Conservation (phyloP, 35 echinoderm and acorn worm genomes). For the Hemicentrotus pulcherrimus region DNA sequence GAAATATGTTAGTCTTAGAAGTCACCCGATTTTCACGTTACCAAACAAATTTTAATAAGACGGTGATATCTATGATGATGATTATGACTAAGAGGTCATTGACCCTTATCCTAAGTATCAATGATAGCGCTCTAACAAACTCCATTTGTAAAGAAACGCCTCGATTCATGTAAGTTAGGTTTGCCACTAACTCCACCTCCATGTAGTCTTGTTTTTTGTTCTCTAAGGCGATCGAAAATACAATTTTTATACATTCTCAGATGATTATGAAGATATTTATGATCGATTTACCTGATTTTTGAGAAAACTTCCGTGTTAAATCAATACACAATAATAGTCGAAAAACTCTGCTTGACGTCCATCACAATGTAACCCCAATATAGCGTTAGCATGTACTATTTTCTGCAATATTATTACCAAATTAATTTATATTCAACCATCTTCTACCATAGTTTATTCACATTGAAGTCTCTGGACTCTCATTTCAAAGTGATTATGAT, state of each 20-base stretch:
- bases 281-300: background rate
- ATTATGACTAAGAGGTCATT: constrained; percentile 47
- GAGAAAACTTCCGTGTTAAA: background rate
- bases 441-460: no score
- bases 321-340: no score
- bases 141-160: background rate
- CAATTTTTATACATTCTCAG: background rate
- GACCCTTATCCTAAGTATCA: background rate
- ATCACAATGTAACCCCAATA: no score
- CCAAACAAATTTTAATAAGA: background rate
- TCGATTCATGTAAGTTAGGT: background rate
- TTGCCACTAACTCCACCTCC: background rate
- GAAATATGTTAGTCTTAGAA: background rate
- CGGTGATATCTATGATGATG: constrained; percentile 24
- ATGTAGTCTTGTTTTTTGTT: background rate
- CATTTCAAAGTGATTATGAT: no score
- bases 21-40: background rate
- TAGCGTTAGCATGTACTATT: no score
- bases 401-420: no score
- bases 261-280: background rate
- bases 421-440: no score
- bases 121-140: background rate
- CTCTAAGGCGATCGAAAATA: background rate
- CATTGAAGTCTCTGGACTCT: no score
- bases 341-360: no score